These are phyloP conservation scores for Apogon hyalosoma DNA, from an alignment of 2,797 vertebrate genomes.

Conservation along the genomic window DNA sequence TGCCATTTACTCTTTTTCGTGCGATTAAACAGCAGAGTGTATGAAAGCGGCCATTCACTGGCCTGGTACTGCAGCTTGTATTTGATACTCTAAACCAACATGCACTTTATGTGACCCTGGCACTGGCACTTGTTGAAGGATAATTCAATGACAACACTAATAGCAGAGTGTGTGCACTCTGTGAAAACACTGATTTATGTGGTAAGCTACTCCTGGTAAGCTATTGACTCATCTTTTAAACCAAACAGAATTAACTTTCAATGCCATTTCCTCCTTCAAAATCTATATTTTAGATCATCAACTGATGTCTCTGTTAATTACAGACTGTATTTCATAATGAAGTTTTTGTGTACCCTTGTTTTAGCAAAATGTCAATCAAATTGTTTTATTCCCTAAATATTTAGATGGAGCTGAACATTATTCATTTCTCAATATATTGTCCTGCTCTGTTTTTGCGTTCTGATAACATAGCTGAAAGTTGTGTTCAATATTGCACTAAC, in stretches of 20 bases:
- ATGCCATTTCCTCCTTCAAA: not conserved
- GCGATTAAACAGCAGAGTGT: not conserved
- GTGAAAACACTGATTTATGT: slow-evolving; percentile 41
- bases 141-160: slow-evolving; percentile 62
- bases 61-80: slow-evolving; percentile 25
- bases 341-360: not conserved
- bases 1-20: not conserved
- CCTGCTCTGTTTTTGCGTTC: no score
- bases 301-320: not conserved
- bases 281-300: not conserved
- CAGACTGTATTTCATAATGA: not conserved
- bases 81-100: slow-evolving; percentile 40
- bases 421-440: no score
- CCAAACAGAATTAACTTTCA: not conserved
- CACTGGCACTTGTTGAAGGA: slow-evolving; percentile 49
- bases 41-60: slow-evolving; percentile 24
- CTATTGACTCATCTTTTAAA: not conserved
- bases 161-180: slow-evolving; percentile 15
- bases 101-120: slow-evolving; percentile 33
- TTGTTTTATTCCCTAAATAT: not conserved
- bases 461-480: no score
- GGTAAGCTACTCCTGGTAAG: not conserved
- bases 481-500: no score
- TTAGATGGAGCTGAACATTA: not conserved
- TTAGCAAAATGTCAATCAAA: not conserved